Evolutionary conservation across 2,797 vertebrate species (phyloP).

Genomic region (Enteromius trimaculatus): DNA sequence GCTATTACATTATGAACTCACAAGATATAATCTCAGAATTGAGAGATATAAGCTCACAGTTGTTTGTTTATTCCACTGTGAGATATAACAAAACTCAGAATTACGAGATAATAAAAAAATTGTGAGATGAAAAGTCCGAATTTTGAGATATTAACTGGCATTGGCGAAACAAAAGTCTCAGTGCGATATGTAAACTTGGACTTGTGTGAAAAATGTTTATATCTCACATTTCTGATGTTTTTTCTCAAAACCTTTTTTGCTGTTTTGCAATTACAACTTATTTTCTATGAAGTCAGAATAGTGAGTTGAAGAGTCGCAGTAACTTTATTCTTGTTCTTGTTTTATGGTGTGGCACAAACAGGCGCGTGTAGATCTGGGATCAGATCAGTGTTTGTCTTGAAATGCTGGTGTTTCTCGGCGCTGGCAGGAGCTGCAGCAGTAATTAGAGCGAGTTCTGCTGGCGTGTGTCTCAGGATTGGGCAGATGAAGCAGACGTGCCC

Average conservation of each 20-base stretch:
- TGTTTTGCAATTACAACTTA: not conserved
- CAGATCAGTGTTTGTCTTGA: not conserved
- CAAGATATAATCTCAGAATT: not conserved
- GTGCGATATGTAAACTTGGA: not conserved
- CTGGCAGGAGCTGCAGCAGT: slow-evolving; percentile 17
- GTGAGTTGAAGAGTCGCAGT: not conserved
- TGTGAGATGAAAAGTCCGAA: too few relatives aligned
- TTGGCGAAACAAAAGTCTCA: too few relatives aligned
- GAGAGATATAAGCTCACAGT: too few relatives aligned
- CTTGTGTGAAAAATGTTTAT: not conserved
- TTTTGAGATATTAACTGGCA: too few relatives aligned
- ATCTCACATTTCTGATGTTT: not conserved
- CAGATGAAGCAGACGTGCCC: slow-evolving; percentile 61
- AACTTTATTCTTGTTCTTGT: not conserved
- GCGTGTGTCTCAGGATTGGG: slow-evolving; percentile 61
- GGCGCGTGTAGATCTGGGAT: not conserved
- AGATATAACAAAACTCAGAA: too few relatives aligned
- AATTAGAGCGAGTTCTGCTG: slow-evolving; percentile 19
- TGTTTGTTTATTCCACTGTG: too few relatives aligned
- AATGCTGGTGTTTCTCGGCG: not conserved
- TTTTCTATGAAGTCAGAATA: not conserved
- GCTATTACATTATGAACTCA: too few relatives aligned
- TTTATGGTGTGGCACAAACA: not conserved
- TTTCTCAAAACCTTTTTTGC: too few relatives aligned
- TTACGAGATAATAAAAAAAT: too few relatives aligned